Conservation (phyloP, 1,140 invertebrate species). For the Arctopsyche grandis region DNA sequence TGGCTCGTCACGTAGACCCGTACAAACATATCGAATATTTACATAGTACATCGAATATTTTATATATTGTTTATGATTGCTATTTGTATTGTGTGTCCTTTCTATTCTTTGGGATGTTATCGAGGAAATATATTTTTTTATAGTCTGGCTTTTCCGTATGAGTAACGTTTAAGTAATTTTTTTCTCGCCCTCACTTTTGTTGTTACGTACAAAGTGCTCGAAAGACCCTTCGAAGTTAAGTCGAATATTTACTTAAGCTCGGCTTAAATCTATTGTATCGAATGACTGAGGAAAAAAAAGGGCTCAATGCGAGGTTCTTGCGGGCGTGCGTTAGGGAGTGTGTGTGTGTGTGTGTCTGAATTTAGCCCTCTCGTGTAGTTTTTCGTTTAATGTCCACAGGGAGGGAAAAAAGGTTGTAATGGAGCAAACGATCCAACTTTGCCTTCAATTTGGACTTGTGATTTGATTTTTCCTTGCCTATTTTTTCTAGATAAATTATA, state of each 20-base stretch:
- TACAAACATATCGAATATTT: no score
- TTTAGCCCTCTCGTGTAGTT: background rate
- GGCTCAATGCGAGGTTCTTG: background rate
- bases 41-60: no score
- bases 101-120: no score
- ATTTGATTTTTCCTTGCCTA: background rate
- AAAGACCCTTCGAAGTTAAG: background rate
- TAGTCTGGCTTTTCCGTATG: no score
- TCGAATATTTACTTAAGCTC: slow-evolving; percentile 8
- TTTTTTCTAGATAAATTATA: no score
- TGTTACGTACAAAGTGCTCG: background rate
- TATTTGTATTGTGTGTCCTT: no score
- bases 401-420: background rate
- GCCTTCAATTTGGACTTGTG: background rate
- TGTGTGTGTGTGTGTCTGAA: background rate
- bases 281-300: background rate
- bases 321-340: background rate
- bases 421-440: background rate
- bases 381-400: background rate
- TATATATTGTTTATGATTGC: no score
- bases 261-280: slow-evolving; percentile 6
- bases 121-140: no score
- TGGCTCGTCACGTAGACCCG: no score
- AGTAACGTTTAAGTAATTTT: no score
- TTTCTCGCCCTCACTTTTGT: no score